Evolutionary conservation across 2,797 vertebrate species (phyloP), one percentile per base, ranked within the genome.

Genomic region (Sebastes diaconus): DNA sequence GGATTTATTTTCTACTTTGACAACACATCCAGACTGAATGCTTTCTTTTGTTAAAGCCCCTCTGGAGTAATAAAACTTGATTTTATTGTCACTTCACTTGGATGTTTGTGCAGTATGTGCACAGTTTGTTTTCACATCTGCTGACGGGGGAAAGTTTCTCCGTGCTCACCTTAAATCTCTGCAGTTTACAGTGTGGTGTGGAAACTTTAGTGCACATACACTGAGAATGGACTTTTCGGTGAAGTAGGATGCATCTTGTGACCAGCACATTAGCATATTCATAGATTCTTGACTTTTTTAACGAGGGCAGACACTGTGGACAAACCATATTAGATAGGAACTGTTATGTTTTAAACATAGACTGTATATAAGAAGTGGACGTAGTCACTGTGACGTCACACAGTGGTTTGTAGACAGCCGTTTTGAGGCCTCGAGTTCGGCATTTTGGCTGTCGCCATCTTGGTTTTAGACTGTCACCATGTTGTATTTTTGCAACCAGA

Each of bases 331-430:
- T 18, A n/a, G 46, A 52, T 0, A 20, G 46, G 46, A 9, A 20
- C 7, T 52, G 46, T 20, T 52, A 52, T 8, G 46, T 52, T 52
- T 52, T 52, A 52, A 52, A 52, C 3, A 52, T 52, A 42, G 39
- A 42, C 39, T 16, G 39, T 42, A 16, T 42, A 42, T 42, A 42
- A 42, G 39, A 42, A 42, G 5, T 42, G 6, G 6, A 42, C 14
- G 39, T 16, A 42, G 39, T 16, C 13, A 42, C 14, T 16, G 39
- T 42, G 39, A 42, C 14, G 39, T 42, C 39, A 42, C 39, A 14
- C 14, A 42, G 0, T 42, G 0, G 39, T 16, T 14, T 16, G 14
- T 42, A 0, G 42, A 46, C 42, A 0, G 42, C 42, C 42, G 42
- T 46, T 46, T 46, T 46, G 42, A 18, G 1, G 42, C 42, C 42